Percentiles rank a stretch among this genome's conserved stretches.
These are phyloP conservation scores for Oophaga sylvatica DNA, from an alignment of 2,797 vertebrate species.

Conservation along the genomic window DNA sequence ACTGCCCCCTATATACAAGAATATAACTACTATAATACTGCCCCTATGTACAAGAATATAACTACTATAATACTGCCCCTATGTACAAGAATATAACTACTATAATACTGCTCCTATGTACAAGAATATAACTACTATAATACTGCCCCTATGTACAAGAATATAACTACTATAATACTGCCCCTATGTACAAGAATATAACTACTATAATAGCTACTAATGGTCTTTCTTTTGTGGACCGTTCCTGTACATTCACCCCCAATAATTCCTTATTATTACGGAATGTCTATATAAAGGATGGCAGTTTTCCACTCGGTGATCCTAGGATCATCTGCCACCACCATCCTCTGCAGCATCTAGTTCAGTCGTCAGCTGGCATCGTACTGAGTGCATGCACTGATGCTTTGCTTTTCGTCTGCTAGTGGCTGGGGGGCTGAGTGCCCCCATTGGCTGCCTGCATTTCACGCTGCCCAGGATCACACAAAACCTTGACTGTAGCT, in stretches of 20 bases:
- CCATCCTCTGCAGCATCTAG: not conserved
- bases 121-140: no score
- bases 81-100: no score
- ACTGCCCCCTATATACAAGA: no score
- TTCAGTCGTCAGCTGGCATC: not conserved
- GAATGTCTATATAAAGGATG: not conserved
- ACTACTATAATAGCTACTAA: not conserved
- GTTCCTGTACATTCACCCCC: not conserved
- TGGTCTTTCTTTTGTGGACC: not conserved
- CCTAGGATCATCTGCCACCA: not conserved
- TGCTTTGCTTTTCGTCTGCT: not conserved
- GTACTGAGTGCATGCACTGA: slow-evolving; percentile 23
- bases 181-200: no score
- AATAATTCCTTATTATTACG: no score
- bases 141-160: no score
- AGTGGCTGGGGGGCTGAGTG: slow-evolving; percentile 11
- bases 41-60: no score
- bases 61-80: no score
- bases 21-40: no score
- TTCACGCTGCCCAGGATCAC: slow-evolving; percentile 41
- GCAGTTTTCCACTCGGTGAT: not conserved
- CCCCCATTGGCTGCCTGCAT: slow-evolving; percentile 43
- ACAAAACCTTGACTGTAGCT: slow-evolving; percentile 18
- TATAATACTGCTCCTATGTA: no score
- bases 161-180: no score